A percentile compares a stretch with the other conserved stretches of the same genome.
Evolutionary conservation across 1,140 invertebrate species (phyloP).

Genomic region (Cydia splendana): DNA sequence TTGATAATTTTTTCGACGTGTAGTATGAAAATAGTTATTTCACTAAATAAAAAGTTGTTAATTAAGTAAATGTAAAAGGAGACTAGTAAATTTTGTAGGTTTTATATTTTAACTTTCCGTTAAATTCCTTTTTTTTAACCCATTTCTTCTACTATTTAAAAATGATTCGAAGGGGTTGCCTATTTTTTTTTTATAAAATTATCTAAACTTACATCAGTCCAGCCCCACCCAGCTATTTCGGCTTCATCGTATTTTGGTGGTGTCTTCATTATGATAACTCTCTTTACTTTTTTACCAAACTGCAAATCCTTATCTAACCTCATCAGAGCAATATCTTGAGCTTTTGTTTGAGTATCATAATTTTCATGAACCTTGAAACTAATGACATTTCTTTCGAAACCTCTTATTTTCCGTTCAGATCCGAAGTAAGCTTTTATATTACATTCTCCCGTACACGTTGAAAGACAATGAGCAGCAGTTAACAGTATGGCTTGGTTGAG

Average conservation of each 20-base stretch:
- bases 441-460: not conserved
- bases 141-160: too few relatives aligned
- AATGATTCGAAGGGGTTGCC: too few relatives aligned
- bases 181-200: too few relatives aligned
- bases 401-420: not conserved
- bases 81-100: too few relatives aligned
- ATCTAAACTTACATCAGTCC: not conserved
- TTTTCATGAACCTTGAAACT: not conserved
- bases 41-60: too few relatives aligned
- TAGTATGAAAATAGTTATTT: too few relatives aligned
- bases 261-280: not conserved
- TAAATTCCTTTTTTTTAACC: too few relatives aligned
- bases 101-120: too few relatives aligned
- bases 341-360: not conserved
- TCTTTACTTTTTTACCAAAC: not conserved
- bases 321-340: not conserved
- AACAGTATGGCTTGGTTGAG: not conserved
- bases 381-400: not conserved
- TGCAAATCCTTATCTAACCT: not conserved
- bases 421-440: not conserved
- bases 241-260: not conserved
- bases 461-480: not conserved
- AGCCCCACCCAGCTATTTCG: not conserved
- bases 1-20: too few relatives aligned
- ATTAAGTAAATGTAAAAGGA: too few relatives aligned